Evolutionary conservation across 2,888 invertebrate genomes (phyloP).

Genomic region (Ischnus inquisitorius): DNA sequence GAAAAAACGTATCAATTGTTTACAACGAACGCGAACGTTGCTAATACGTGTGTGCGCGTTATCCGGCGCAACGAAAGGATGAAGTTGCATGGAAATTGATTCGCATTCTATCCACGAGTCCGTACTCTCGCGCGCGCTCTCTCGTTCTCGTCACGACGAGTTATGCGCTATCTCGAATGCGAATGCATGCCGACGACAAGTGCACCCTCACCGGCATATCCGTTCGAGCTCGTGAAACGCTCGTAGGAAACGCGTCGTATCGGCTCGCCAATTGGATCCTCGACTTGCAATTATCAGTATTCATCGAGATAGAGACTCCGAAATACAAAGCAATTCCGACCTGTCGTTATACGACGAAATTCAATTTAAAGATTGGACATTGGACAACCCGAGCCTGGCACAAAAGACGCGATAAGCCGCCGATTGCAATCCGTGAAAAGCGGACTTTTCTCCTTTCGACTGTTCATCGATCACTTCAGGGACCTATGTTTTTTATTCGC

Average conservation of each 20-base stretch:
- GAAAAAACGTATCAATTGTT: neutral
- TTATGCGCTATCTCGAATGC: neutral
- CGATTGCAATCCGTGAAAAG: no score
- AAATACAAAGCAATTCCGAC: neutral
- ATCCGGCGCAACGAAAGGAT: conserved; percentile 38
- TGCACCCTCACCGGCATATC: conserved; percentile 52
- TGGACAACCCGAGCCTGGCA: neutral
- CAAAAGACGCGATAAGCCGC: neutral
- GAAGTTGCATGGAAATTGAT: conserved; percentile 56
- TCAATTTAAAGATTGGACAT: neutral
- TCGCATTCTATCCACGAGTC: conserved; percentile 53
- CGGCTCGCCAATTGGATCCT: conserved; percentile 30
- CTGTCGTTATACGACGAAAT: neutral
- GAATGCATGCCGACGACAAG: conserved; percentile 43
- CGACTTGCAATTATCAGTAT: conserved; percentile 1
- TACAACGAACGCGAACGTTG: neutral
- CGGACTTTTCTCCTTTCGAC: no score
- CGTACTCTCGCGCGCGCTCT: conserved; percentile 4
- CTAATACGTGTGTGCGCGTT: conserved; percentile 18
- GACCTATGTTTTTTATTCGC: neutral
- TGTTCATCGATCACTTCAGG: no score
- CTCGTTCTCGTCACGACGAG: neutral
- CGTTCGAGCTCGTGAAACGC: conserved; percentile 52
- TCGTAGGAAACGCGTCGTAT: conserved; percentile 53
- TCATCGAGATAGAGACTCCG: neutral